phyloP scores from a whole-genome alignment of 2,113 vertebrate species.

The Sigmodon hispidus region DNA sequence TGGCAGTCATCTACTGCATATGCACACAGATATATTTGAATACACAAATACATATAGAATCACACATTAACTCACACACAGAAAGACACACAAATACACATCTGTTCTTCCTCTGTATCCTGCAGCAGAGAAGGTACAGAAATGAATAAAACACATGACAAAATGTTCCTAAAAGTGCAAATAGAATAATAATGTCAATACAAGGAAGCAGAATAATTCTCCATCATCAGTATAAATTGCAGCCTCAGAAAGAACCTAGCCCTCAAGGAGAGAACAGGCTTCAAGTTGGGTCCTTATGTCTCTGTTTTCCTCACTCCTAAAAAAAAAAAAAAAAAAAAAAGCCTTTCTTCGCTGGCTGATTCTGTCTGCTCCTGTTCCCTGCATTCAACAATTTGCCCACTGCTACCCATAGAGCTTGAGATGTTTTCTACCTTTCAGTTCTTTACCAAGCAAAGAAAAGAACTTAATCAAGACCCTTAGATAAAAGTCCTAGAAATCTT shows the following conservation, averaged over 20 bases:
- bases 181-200: neutral
- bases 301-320: neutral
- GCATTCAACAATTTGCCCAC: neutral
- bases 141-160: neutral
- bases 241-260: neutral
- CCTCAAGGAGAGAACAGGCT: neutral
- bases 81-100: neutral
- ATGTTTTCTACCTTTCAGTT: neutral
- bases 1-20: neutral
- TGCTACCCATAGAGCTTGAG: neutral
- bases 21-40: neutral
- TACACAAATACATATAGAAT: neutral
- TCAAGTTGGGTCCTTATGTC: neutral
- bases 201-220: neutral
- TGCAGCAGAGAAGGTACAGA: neutral
- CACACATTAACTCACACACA: neutral
- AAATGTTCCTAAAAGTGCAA: neutral
- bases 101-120: neutral
- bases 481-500: neutral
- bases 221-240: neutral
- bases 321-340: neutral
- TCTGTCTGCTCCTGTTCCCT: neutral
- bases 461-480: neutral
- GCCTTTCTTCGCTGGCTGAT: neutral
- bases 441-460: neutral